Evolutionary conservation across 2,888 invertebrate species (phyloP).

Genomic region (Diabrotica balteata): DNA sequence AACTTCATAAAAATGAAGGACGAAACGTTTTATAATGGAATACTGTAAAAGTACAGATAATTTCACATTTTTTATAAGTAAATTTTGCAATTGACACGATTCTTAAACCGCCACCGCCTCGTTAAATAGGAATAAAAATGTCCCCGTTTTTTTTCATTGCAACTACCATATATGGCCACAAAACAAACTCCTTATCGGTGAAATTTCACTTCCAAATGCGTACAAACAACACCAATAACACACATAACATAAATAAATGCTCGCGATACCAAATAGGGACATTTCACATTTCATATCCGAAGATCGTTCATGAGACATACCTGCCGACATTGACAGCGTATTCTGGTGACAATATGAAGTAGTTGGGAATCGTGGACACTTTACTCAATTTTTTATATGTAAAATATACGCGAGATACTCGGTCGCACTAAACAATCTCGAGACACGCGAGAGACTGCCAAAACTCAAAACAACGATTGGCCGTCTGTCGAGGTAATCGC

Average conservation of each 20-base stretch:
- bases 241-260: conserved; percentile 18
- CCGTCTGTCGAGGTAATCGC: too few relatives aligned
- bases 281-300: conserved; percentile 9
- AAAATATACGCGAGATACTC: too few relatives aligned
- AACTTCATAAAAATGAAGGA: too few relatives aligned
- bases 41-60: too few relatives aligned
- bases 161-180: conserved; percentile 17
- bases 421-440: too few relatives aligned
- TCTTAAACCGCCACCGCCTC: not conserved
- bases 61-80: too few relatives aligned
- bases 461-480: too few relatives aligned
- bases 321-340: conserved; percentile 58
- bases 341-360: conserved; percentile 38
- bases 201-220: conserved; percentile 29
- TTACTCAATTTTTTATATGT: conserved; percentile 7
- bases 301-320: conserved; percentile 42
- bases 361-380: conserved; percentile 46
- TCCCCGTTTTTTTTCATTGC: conserved; percentile 12
- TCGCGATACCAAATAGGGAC: conserved; percentile 12
- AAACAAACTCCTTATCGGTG: conserved; percentile 6
- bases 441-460: too few relatives aligned
- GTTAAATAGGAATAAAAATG: conserved; percentile 11
- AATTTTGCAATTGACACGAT: conserved; percentile 2
- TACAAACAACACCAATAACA: conserved; percentile 18
- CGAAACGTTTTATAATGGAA: not conserved